Evolutionary conservation across 53 echinoderm and acorn worm genomes (phyloP).

Genomic region (Echinometra lucunter): DNA sequence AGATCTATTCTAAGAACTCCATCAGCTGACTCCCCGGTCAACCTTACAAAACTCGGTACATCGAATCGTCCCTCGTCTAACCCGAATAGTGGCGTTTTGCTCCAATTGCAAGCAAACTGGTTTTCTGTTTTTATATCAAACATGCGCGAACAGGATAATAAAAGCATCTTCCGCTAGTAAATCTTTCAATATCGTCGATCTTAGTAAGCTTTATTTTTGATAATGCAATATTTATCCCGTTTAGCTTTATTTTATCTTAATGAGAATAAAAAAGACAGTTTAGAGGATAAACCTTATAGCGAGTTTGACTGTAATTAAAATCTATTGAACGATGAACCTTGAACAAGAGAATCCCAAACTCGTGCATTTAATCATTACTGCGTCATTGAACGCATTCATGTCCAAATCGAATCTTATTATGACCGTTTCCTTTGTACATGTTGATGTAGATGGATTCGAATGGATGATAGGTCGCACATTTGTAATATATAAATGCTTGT

Average conservation of each 20-base stretch:
- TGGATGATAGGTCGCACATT: background rate
- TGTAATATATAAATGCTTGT: background rate
- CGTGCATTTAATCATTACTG: background rate
- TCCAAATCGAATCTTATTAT: background rate
- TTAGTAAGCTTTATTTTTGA: background rate
- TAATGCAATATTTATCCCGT: background rate
- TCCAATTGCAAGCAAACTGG: too few relatives aligned
- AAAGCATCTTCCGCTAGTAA: too few relatives aligned
- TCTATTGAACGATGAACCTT: background rate
- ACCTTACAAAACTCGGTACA: too few relatives aligned
- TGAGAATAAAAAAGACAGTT: background rate
- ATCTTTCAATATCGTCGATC: too few relatives aligned
- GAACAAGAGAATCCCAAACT: background rate
- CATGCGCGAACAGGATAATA: too few relatives aligned
- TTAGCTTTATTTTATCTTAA: background rate
- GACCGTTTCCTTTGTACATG: background rate
- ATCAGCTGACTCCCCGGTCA: too few relatives aligned
- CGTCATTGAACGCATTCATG: background rate
- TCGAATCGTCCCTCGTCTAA: too few relatives aligned
- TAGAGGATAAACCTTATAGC: background rate
- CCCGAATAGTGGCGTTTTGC: too few relatives aligned
- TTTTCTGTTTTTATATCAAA: too few relatives aligned
- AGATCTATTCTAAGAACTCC: too few relatives aligned
- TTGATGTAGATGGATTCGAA: background rate
- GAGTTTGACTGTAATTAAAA: background rate